phyloP scores from a whole-genome alignment of 2,888 invertebrate species.

The Diachrysia chrysitis region DNA sequence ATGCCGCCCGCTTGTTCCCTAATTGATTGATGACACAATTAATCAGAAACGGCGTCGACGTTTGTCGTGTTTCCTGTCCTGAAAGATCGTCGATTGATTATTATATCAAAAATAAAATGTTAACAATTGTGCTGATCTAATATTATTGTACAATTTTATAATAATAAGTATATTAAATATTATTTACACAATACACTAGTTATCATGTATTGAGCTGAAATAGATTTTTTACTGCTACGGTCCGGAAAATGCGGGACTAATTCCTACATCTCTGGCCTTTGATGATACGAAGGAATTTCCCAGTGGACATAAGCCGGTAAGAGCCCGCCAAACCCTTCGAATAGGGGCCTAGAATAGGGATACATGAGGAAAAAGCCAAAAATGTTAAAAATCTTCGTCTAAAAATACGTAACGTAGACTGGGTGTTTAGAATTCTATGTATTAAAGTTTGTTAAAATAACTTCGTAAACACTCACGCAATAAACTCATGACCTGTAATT shows the following conservation, averaged over 20 bases:
- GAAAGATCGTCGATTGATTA: neutral
- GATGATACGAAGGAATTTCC: neutral
- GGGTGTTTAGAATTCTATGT: neutral
- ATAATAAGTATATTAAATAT: too few relatives aligned
- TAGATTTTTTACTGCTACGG: neutral
- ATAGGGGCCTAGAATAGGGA: neutral
- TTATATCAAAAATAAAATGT: neutral
- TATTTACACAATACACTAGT: too few relatives aligned
- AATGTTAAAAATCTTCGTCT: too few relatives aligned
- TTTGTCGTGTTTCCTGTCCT: neutral
- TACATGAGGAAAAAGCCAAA: neutral
- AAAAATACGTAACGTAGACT: neutral
- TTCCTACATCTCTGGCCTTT: too few relatives aligned
- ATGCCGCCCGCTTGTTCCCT: neutral
- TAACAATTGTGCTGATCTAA: neutral
- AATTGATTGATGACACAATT: conserved; percentile 3
- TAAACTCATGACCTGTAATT: neutral
- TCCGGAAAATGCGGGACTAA: neutral
- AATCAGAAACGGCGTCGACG: neutral
- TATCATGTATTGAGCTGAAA: too few relatives aligned
- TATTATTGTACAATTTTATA: too few relatives aligned
- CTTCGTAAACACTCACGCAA: neutral
- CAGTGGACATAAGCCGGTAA: conserved; percentile 1
- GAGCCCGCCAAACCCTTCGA: neutral
- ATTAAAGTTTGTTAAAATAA: neutral